Conservation (phyloP, 1,140 invertebrate species). For the Whitmania pigra region DNA sequence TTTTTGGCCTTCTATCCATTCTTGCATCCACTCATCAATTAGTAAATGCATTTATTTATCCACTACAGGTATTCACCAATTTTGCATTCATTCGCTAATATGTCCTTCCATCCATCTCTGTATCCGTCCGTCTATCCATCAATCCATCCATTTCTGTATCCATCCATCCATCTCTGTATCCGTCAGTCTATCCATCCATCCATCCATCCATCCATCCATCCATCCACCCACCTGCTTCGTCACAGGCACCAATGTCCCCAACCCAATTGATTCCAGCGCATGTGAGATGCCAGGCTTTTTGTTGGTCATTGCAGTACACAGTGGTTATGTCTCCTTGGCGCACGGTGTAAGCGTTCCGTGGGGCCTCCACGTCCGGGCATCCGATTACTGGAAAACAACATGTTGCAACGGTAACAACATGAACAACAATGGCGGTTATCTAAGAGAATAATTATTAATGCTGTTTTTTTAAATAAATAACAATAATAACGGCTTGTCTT, state of each 20-base stretch:
- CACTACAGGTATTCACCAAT: background rate
- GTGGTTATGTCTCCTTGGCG: conserved; percentile 10
- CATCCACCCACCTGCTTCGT: background rate
- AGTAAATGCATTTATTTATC: background rate
- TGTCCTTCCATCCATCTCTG: conserved; percentile 1
- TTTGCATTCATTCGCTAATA: background rate
- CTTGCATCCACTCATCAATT: background rate
- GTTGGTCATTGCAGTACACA: conserved; percentile 15
- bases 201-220: background rate
- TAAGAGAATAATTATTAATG: conserved; percentile 3
- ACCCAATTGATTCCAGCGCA: conserved; percentile 22
- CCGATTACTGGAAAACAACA: conserved; percentile 7
- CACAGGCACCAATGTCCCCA: conserved; percentile 20
- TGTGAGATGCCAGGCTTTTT: conserved; percentile 20
- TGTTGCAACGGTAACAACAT: no score
- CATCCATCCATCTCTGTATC: background rate
- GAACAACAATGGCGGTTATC: background rate
- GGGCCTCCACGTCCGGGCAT: conserved; percentile 18
- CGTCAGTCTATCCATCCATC: background rate
- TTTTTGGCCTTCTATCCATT: background rate
- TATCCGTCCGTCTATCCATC: background rate
- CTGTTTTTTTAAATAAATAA: no score
- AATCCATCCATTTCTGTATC: background rate
- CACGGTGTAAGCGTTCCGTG: conserved; percentile 11
- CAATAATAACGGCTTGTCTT: no score